Evolutionary conservation across 1,140 invertebrate species (phyloP).

Genomic region (Drosophila azteca): DNA sequence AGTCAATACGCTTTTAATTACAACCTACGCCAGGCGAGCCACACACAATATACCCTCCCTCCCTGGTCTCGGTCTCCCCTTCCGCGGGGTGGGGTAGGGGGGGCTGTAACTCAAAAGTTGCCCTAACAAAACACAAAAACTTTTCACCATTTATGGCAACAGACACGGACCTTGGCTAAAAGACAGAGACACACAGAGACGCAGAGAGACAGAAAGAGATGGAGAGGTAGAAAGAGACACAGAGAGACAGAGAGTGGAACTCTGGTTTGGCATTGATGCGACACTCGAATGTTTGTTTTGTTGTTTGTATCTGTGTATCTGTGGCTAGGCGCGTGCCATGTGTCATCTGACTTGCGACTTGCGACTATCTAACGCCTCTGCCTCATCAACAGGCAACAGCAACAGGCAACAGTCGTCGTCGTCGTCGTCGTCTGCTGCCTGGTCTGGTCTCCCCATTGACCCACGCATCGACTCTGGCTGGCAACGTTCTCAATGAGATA

Average conservation of each 20-base stretch:
- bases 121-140: constrained; percentile 77
- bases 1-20: constrained; percentile 81
- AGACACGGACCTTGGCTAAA: constrained; percentile 63
- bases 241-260: constrained; percentile 16
- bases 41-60: neutral
- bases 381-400: constrained; percentile 68
- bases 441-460: constrained; percentile 60
- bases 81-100: no score
- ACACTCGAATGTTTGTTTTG: constrained; percentile 28
- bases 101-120: constrained; percentile 54
- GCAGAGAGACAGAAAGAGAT: constrained; percentile 16
- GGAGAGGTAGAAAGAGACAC: constrained; percentile 2
- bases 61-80: neutral
- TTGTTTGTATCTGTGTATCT: constrained; percentile 38
- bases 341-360: constrained; percentile 74
- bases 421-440: constrained; percentile 6
- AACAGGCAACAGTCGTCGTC: constrained; percentile 40
- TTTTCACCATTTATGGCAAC: constrained; percentile 75
- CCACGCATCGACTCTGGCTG: constrained; percentile 55
- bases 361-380: constrained; percentile 81
- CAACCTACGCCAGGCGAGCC: constrained; percentile 51
- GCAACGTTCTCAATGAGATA: constrained; percentile 73
- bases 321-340: constrained; percentile 76
- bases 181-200: constrained; percentile 9
- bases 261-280: constrained; percentile 62